A percentile compares a stretch with the other conserved stretches of the same genome.
Conservation (phyloP, 1,140 invertebrate genomes). For the Brachionus manjavacas region DNA sequence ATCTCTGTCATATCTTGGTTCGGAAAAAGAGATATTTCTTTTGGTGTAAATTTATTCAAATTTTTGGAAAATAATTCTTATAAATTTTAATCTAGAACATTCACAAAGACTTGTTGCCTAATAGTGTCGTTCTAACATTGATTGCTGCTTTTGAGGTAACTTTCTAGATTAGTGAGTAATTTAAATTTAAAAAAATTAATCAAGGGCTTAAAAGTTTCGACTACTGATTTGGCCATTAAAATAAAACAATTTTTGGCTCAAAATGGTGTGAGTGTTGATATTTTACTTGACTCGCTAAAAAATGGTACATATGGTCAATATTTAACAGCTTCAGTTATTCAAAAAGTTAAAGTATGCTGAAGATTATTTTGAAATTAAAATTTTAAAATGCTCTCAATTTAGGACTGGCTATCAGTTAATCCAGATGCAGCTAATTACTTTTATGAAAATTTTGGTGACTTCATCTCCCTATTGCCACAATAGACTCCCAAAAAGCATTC, state of each 20-base stretch:
- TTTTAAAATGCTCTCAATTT: not conserved
- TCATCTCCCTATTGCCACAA: not conserved
- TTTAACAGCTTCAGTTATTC: not conserved
- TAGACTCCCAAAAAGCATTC: not conserved
- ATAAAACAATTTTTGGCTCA: not conserved
- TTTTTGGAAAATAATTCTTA: not conserved
- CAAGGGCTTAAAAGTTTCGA: not conserved
- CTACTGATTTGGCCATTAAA: not conserved
- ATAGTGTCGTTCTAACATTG: not conserved
- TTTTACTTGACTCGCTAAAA: not conserved
- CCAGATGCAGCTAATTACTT: not conserved
- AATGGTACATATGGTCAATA: slow-evolving; percentile 22
- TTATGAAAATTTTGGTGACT: not conserved
- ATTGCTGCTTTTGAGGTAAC: not conserved
- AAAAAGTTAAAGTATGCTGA: not conserved
- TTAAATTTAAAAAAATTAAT: not conserved
- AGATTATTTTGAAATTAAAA: not conserved
- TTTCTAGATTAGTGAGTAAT: not conserved
- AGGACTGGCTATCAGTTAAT: not conserved
- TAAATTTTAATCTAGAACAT: not conserved
- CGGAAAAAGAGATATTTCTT: slow-evolving; percentile 7
- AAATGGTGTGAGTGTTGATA: not conserved
- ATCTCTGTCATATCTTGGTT: not conserved
- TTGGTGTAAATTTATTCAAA: not conserved
- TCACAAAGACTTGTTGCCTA: not conserved